phyloP scores from a whole-genome alignment of 1,140 invertebrate species.

The Brachionus manjavacas region DNA sequence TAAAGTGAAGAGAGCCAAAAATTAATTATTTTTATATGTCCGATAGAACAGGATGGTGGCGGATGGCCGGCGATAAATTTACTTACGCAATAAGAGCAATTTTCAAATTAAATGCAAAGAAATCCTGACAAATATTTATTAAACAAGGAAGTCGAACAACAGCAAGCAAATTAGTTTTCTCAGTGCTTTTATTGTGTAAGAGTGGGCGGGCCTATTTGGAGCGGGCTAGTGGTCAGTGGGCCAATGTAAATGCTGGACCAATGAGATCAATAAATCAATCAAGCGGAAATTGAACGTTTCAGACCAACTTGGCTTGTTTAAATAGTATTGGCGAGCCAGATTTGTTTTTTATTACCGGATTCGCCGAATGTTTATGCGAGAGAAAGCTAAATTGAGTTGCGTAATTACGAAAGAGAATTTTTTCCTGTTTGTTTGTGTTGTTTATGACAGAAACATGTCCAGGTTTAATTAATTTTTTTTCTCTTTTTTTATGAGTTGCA shows the following conservation, averaged over 20 bases:
- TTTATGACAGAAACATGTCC: constrained; percentile 32
- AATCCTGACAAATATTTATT: background rate
- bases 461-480: background rate
- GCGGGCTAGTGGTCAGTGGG: background rate
- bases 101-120: background rate
- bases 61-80: background rate
- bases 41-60: background rate
- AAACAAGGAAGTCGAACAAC: background rate
- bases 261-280: background rate
- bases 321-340: background rate
- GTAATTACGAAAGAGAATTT: background rate
- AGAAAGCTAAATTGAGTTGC: constrained; percentile 1
- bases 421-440: background rate
- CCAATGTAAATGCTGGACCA: background rate
- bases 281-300: constrained; percentile 14
- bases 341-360: background rate
- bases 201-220: background rate
- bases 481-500: background rate
- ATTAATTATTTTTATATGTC: background rate
- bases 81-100: constrained; percentile 24
- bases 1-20: background rate
- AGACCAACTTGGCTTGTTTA: background rate
- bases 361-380: background rate
- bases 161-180: constrained; percentile 11
- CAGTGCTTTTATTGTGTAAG: constrained; percentile 15